A percentile compares a stretch with the other conserved stretches of the same genome.
phyloP scores from a whole-genome alignment of 2,888 invertebrate species.

The Megastigmus dorsalis region DNA sequence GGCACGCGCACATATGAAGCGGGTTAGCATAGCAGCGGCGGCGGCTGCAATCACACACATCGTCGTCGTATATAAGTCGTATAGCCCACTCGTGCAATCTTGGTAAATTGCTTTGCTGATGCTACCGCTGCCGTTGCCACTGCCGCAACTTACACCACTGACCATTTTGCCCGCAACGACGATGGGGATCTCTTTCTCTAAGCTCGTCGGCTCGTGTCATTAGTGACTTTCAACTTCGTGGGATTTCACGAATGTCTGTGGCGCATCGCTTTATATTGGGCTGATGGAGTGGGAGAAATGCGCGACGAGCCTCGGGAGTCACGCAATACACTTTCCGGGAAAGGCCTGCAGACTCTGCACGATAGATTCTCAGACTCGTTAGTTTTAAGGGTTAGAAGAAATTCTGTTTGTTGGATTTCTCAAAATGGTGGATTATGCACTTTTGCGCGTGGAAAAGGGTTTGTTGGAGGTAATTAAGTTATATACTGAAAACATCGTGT shows the following conservation, averaged over 20 bases:
- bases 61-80: not conserved
- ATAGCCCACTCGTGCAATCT: not conserved
- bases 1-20: no score
- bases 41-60: slow-evolving; percentile 28
- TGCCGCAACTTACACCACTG: no score
- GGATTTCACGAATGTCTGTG: not conserved
- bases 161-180: no score
- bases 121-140: no score
- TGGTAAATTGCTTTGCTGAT: not conserved
- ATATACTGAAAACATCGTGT: no score
- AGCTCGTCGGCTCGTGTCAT: not conserved
- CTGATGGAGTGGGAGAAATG: not conserved
- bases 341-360: not conserved
- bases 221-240: not conserved
- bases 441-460: no score
- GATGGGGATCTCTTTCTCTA: no score
- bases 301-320: not conserved
- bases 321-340: slow-evolving; percentile 8
- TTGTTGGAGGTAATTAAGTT: no score
- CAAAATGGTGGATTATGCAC: no score
- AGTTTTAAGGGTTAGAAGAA: not conserved
- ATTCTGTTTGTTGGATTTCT: no score
- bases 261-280: not conserved
- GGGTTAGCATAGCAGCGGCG: no score
- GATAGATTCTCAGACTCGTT: not conserved